Evolutionary conservation across 2,888 invertebrate species (phyloP).

Genomic region (Onthophagus sagittarius): DNA sequence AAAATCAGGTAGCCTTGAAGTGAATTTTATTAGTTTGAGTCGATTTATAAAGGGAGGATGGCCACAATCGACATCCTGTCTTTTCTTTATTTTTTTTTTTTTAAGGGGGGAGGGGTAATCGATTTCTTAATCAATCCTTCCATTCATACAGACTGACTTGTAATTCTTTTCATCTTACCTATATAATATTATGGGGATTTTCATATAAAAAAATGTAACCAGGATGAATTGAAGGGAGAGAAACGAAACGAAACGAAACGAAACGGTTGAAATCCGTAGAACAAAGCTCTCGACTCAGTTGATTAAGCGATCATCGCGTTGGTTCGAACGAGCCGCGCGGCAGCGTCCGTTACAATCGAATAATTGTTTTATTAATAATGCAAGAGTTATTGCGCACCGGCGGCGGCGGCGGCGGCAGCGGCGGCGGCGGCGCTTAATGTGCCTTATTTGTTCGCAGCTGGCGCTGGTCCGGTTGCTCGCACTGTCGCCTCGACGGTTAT

Average conservation of each 20-base stretch:
- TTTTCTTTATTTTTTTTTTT: not conserved
- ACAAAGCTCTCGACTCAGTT: not conserved
- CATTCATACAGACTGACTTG: not conserved
- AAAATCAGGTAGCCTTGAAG: not conserved
- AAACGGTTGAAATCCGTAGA: not conserved
- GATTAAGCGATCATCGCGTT: constrained; percentile 10
- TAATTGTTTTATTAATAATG: constrained; percentile 14
- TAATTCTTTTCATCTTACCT: not conserved
- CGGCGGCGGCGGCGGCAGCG: not conserved
- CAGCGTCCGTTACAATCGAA: constrained; percentile 6
- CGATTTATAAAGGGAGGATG: not conserved
- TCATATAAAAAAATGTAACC: too few relatives aligned
- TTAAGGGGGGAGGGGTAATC: not conserved
- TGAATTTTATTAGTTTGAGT: not conserved
- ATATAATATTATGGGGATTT: too few relatives aligned
- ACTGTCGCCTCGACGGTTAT: constrained; percentile 3
- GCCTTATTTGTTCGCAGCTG: constrained; percentile 14
- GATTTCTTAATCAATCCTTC: not conserved
- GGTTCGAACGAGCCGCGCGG: not conserved
- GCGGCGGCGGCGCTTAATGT: constrained; percentile 8
- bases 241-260: too few relatives aligned
- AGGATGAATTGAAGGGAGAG: not conserved
- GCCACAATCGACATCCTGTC: not conserved
- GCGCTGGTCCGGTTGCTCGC: constrained; percentile 9
- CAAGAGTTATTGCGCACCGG: constrained; percentile 5